Percentiles rank a stretch among this genome's conserved stretches.
Conservation (phyloP, 2,888 invertebrate genomes). For the Drosophila mercatorum region DNA sequence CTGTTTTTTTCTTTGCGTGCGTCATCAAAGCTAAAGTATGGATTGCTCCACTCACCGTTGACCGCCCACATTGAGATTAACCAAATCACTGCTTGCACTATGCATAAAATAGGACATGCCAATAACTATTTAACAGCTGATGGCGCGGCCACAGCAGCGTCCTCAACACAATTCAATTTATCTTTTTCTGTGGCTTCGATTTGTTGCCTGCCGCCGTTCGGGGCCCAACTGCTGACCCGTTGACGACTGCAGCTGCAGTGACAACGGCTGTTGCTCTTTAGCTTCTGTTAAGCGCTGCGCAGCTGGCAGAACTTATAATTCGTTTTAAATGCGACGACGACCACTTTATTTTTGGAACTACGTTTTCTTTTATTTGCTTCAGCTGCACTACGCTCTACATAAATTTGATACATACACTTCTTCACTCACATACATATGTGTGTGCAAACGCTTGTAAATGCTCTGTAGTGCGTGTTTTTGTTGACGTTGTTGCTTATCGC, state of each 20-base stretch:
- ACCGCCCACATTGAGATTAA: constrained; percentile 98
- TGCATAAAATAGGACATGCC: constrained; percentile 82
- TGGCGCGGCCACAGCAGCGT: constrained; percentile 27
- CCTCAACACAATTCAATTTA: constrained; percentile 23
- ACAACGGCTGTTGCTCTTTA: constrained; percentile 12
- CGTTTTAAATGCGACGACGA: constrained; percentile 60
- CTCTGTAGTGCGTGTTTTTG: constrained; percentile 52
- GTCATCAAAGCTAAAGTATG: constrained; percentile 54
- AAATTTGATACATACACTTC: constrained; percentile 25
- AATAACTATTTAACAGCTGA: constrained; percentile 33
- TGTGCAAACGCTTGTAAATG: constrained; percentile 42
- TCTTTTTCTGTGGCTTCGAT: constrained; percentile 51
- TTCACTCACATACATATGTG: constrained; percentile 14
- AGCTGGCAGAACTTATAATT: constrained; percentile 49
- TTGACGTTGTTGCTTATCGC: constrained; percentile 50
- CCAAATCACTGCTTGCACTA: constrained; percentile 86
- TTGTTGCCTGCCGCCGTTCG: background rate
- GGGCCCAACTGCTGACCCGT: constrained; percentile 36
- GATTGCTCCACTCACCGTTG: constrained; percentile 88
- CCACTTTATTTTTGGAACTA: constrained; percentile 71
- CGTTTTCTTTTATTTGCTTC: constrained; percentile 48
- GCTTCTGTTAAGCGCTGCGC: constrained; percentile 13
- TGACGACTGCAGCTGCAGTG: constrained; percentile 59
- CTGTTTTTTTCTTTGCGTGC: constrained; percentile 58
- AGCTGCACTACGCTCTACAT: constrained; percentile 42